Percentiles rank a stretch among this genome's conserved stretches.
phyloP scores from a whole-genome alignment of 2,113 vertebrate species.

The Eudorcas thomsonii region DNA sequence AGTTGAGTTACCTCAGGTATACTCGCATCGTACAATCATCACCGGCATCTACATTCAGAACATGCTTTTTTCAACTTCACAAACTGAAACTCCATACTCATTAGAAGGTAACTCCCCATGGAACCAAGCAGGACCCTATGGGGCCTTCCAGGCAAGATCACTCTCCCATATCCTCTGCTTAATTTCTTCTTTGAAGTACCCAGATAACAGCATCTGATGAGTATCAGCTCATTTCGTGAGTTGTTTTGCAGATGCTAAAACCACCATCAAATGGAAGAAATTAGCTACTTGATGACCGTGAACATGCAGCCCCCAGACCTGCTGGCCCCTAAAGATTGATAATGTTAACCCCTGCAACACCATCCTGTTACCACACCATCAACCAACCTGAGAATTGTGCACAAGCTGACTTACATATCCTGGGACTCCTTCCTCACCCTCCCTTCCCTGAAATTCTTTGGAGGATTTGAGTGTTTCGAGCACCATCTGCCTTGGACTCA shows the following conservation, averaged over 20 bases:
- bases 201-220: background rate
- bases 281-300: background rate
- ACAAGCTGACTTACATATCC: background rate
- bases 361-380: background rate
- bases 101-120: background rate
- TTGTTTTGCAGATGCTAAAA: background rate
- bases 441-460: background rate
- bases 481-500: background rate
- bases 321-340: background rate
- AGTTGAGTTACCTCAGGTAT: background rate
- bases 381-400: background rate
- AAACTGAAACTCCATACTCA: background rate
- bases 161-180: background rate
- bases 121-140: background rate
- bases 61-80: background rate
- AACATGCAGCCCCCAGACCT: background rate
- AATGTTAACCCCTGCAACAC: background rate
- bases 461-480: background rate
- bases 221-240: background rate
- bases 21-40: background rate
- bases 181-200: background rate
- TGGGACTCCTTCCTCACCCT: background rate
- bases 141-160: background rate
- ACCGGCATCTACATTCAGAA: background rate
- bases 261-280: background rate